Evolutionary conservation across 2,797 vertebrate species (phyloP), one percentile per base, ranked within the genome.

Genomic region (Pseudomugil tenellus): DNA sequence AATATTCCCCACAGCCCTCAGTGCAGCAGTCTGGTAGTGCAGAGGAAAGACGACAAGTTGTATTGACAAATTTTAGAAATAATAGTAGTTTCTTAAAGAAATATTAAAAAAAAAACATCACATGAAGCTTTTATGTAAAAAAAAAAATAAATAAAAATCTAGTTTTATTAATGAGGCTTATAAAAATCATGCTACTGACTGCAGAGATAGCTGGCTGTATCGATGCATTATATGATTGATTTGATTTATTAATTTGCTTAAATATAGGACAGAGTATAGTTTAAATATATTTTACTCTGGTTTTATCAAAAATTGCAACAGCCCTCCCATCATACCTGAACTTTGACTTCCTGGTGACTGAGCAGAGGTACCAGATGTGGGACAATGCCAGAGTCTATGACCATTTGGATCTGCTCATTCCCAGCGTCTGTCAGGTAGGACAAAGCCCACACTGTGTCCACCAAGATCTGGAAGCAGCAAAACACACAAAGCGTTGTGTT

Each of bases 401-500:
- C 98, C 98, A 99, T 99, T 90, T 99, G 98, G 91, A 99, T 99
- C 92, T 99, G 98, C 85, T 99, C 98, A 19, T 99, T 99, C 59
- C 98, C 98, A 54, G 97, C 97, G 66, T 99, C 98, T 0, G 98
- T 99, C 85, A 99, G 95, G 79, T 99, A 99, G 48, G 98, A 99
- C 70, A 99, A 95, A 2, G 98, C 98, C 98, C 98, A 99, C 61
- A 99, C 98, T 0, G 98, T 99, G 91, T 99, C 98, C 80, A 99
- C 98, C 93, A 99, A 90, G 88, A 99, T 99, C 98, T 99, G 87
- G 29, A 70, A 2, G 63, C 4, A 52, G 48, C 1, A 19, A 52
- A 72, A 60, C 2, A 46, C 31, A 46, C n/a, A 63, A 48, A 5
- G 13, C 0, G 34, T 55, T 26, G 0, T 0, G n/a, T 67, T 59